Percentiles rank a stretch among this genome's conserved stretches.
Conservation (phyloP, 2,888 invertebrate species). For the Mythimna lalbum region DNA sequence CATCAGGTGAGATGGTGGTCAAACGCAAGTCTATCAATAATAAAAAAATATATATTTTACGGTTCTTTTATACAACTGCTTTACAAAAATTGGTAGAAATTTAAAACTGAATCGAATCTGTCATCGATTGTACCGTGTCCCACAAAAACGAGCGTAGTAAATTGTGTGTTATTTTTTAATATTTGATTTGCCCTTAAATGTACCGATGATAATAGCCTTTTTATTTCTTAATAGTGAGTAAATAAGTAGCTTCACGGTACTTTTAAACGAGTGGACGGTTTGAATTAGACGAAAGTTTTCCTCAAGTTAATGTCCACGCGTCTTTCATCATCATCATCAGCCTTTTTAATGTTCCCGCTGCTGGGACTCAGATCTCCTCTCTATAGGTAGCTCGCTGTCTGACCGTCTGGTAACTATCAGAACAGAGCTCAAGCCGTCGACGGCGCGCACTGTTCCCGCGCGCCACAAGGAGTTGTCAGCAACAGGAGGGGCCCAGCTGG, state of each 20-base stretch:
- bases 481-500: too few relatives aligned
- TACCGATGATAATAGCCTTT: constrained; percentile 68
- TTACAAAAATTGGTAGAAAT: not conserved
- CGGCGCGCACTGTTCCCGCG: too few relatives aligned
- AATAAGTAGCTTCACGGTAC: constrained; percentile 50
- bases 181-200: constrained; percentile 76
- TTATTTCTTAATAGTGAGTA: constrained; percentile 62
- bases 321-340: not conserved
- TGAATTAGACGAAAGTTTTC: not conserved
- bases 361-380: too few relatives aligned
- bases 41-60: too few relatives aligned
- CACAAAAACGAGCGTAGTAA: constrained; percentile 67
- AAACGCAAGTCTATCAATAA: too few relatives aligned
- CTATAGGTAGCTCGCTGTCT: too few relatives aligned
- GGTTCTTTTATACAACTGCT: not conserved
- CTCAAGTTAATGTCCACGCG: not conserved
- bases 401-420: too few relatives aligned
- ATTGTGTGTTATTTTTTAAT: constrained; percentile 73
- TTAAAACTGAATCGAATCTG: constrained; percentile 22
- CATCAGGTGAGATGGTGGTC: too few relatives aligned
- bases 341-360: too few relatives aligned
- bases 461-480: too few relatives aligned
- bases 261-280: not conserved
- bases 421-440: too few relatives aligned
- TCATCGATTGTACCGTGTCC: constrained; percentile 63